These are phyloP conservation scores for Drosophila testacea DNA, from an alignment of 2,888 invertebrate species.

Conservation along the genomic window DNA sequence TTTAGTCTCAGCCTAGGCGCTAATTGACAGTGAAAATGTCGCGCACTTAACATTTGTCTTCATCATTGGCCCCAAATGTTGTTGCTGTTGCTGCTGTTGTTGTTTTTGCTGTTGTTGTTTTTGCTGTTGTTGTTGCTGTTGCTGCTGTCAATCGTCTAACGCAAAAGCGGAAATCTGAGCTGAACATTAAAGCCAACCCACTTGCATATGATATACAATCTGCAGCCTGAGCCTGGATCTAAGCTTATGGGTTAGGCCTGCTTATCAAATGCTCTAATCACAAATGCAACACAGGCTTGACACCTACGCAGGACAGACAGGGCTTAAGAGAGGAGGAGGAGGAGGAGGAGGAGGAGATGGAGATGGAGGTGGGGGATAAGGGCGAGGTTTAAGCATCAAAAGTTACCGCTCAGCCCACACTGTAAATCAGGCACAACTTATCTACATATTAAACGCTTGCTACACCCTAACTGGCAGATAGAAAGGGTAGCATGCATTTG, in stretches of 20 bases:
- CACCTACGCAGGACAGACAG: slow-evolving; percentile 55
- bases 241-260: slow-evolving; percentile 35
- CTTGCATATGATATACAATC: slow-evolving; percentile 57
- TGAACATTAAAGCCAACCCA: slow-evolving; percentile 44
- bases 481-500: neutral
- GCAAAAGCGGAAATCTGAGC: slow-evolving; percentile 52
- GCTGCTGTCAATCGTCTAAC: slow-evolving; percentile 24
- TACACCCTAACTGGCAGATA: slow-evolving; percentile 33
- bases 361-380: slow-evolving; percentile 18
- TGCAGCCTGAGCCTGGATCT: slow-evolving; percentile 22
- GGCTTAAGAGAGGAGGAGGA: slow-evolving; percentile 3
- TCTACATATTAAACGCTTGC: slow-evolving; percentile 51
- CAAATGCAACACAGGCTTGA: slow-evolving; percentile 46
- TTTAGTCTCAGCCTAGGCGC: slow-evolving; percentile 55
- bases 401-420: slow-evolving; percentile 66
- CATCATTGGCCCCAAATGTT: slow-evolving; percentile 60
- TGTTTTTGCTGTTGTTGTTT: slow-evolving; percentile 1
- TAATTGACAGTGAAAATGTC: slow-evolving; percentile 79
- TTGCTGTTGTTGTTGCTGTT: neutral
- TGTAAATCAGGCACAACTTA: slow-evolving; percentile 40
- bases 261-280: slow-evolving; percentile 58
- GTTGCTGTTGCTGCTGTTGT: neutral
- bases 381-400: slow-evolving; percentile 57
- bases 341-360: neutral
- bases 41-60: slow-evolving; percentile 76